Conservation (phyloP, 2,797 vertebrate genomes). For the Picus viridis region DNA sequence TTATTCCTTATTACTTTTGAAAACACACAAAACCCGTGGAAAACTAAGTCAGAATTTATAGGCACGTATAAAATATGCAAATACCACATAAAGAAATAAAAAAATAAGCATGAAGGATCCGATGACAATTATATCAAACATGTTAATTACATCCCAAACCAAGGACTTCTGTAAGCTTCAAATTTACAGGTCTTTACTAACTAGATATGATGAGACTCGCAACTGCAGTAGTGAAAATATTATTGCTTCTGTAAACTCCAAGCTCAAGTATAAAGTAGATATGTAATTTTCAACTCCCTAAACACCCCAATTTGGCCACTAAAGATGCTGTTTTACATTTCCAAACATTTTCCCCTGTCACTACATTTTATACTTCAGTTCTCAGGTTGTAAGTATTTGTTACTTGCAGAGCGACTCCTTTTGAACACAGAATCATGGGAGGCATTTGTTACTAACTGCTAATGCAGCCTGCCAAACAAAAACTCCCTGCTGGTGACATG, state of each 20-base stretch:
- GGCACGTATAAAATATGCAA: background rate
- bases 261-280: constrained; percentile 76
- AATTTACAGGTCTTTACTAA: constrained; percentile 58
- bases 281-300: constrained; percentile 79
- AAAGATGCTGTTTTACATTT: constrained; percentile 84
- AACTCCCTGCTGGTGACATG: constrained; percentile 86
- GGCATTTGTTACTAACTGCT: constrained; percentile 86
- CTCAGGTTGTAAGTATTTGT: constrained; percentile 84
- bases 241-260: constrained; percentile 81
- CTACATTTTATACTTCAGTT: constrained; percentile 83
- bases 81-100: background rate
- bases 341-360: constrained; percentile 82
- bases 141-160: constrained; percentile 9
- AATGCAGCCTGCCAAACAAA: constrained; percentile 86
- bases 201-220: constrained; percentile 69
- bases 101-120: background rate
- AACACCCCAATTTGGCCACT: constrained; percentile 82
- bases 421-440: constrained; percentile 81
- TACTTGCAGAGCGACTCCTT: constrained; percentile 80
- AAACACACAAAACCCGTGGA: background rate
- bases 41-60: background rate
- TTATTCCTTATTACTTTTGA: background rate
- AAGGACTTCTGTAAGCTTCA: constrained; percentile 17
- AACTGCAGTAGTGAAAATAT: constrained; percentile 75
- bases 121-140: constrained; percentile 45